phyloP scores from a whole-genome alignment of 2,797 vertebrate species.

The Mormyrus hasselquistii region DNA sequence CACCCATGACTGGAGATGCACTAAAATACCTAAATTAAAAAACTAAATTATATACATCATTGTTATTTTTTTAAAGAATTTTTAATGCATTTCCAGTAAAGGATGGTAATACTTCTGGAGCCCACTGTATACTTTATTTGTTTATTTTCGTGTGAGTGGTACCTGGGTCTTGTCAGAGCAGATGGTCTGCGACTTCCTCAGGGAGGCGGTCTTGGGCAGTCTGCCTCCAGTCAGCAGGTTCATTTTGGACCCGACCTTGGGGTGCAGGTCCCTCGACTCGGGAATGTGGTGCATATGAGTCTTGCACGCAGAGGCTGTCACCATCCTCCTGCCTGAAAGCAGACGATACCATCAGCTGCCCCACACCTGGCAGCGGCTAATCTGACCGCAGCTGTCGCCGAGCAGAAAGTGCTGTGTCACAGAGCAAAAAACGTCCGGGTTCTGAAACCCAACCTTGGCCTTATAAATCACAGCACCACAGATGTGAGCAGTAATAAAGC shows the following conservation, averaged over 20 bases:
- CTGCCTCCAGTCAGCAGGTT: not conserved
- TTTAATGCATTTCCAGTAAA: not conserved
- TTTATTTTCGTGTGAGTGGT: not conserved
- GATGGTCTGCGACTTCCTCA: not conserved
- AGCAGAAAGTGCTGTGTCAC: not conserved
- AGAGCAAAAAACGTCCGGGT: not conserved
- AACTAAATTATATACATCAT: not conserved
- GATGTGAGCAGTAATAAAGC: not conserved
- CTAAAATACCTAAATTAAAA: not conserved
- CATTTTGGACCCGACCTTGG: not conserved
- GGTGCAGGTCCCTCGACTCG: not conserved
- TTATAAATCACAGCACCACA: not conserved
- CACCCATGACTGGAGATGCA: not conserved
- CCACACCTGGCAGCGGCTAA: not conserved
- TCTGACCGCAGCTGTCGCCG: not conserved
- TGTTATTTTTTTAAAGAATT: not conserved
- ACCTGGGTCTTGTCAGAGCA: not conserved
- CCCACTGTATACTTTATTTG: not conserved
- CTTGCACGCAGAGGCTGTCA: not conserved
- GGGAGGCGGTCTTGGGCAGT: not conserved
- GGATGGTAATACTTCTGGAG: not conserved
- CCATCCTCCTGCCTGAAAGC: not conserved
- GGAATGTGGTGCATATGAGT: not conserved
- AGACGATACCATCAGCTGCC: not conserved
- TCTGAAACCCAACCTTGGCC: not conserved